These are phyloP conservation scores for Cyprinella venusta DNA, from an alignment of 2,797 vertebrate species.

Conservation along the genomic window DNA sequence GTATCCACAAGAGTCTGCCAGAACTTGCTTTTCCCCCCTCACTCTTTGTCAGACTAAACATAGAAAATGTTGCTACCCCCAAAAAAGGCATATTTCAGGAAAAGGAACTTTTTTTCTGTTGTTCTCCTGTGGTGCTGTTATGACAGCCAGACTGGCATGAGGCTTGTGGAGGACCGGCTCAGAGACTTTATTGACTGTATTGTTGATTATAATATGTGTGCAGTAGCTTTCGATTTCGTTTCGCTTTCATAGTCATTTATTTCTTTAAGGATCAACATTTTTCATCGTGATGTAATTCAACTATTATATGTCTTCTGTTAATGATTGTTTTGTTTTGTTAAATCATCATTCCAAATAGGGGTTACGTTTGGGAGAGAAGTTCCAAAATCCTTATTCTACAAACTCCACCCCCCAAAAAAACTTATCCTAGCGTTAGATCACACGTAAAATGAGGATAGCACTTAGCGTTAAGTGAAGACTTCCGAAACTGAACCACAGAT, in stretches of 20 bases:
- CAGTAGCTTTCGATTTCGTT: slow-evolving; percentile 77
- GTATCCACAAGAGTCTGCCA: slow-evolving; percentile 51
- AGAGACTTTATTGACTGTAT: slow-evolving; percentile 72
- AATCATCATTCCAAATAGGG: slow-evolving; percentile 77
- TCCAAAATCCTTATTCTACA: slow-evolving; percentile 38
- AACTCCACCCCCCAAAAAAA: slow-evolving; percentile 29
- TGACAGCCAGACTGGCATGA: slow-evolving; percentile 47
- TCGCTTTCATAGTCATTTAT: slow-evolving; percentile 70
- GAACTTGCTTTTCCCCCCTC: slow-evolving; percentile 56
- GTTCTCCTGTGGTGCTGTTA: slow-evolving; percentile 52
- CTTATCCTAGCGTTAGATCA: slow-evolving; percentile 58
- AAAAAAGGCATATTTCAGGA: slow-evolving; percentile 71
- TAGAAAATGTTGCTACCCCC: slow-evolving; percentile 38
- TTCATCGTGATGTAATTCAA: slow-evolving; percentile 71
- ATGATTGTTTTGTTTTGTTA: slow-evolving; percentile 69
- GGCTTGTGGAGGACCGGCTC: slow-evolving; percentile 44
- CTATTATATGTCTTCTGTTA: slow-evolving; percentile 71
- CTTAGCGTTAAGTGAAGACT: slow-evolving; percentile 64
- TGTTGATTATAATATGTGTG: slow-evolving; percentile 72
- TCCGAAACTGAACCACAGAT: slow-evolving; percentile 28
- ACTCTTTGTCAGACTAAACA: slow-evolving; percentile 60
- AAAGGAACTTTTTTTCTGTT: slow-evolving; percentile 64
- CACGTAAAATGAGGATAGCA: slow-evolving; percentile 77
- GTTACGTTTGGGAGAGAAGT: slow-evolving; percentile 45
- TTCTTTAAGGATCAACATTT: slow-evolving; percentile 73